Evolutionary conservation across 2,113 vertebrate species (phyloP).

Genomic region (Balaeniceps rex): DNA sequence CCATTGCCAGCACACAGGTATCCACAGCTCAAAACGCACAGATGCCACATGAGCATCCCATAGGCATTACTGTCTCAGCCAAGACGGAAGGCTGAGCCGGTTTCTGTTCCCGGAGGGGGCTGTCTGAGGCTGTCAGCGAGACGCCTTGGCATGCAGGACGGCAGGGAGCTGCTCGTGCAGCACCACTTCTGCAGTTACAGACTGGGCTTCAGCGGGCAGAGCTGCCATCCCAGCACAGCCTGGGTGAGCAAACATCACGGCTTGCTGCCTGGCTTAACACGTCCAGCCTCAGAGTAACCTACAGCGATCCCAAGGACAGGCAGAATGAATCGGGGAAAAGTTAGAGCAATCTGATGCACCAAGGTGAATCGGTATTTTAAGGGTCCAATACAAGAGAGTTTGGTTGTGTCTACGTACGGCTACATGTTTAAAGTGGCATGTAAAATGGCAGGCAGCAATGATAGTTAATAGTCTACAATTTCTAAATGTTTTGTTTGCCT

Average conservation of each 20-base stretch:
- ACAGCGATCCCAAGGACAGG: not conserved
- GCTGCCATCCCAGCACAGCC: not conserved
- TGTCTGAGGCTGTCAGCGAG: not conserved
- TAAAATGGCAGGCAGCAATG: not conserved
- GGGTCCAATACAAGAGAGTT: not conserved
- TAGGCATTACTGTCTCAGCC: fast-evolving
- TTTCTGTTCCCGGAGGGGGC: not conserved
- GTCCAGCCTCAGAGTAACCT: not conserved
- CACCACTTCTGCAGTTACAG: not conserved
- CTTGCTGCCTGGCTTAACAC: not conserved
- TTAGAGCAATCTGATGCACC: not conserved
- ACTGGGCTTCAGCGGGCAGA: not conserved
- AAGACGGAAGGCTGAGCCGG: not conserved
- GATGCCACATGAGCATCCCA: not conserved
- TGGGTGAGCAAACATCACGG: not conserved
- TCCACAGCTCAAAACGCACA: not conserved
- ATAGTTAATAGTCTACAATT: not conserved
- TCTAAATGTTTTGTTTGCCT: not conserved
- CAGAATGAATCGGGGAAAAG: not conserved
- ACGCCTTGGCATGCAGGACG: not conserved
- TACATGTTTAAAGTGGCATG: not conserved
- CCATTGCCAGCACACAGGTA: not conserved
- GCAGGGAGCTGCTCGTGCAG: not conserved
- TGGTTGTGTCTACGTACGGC: not conserved
- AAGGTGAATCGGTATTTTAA: not conserved